A percentile compares a stretch with the other conserved stretches of the same genome.
Conservation (phyloP, 53 echinoderm and acorn worm genomes). For the Luidia sarsii region DNA sequence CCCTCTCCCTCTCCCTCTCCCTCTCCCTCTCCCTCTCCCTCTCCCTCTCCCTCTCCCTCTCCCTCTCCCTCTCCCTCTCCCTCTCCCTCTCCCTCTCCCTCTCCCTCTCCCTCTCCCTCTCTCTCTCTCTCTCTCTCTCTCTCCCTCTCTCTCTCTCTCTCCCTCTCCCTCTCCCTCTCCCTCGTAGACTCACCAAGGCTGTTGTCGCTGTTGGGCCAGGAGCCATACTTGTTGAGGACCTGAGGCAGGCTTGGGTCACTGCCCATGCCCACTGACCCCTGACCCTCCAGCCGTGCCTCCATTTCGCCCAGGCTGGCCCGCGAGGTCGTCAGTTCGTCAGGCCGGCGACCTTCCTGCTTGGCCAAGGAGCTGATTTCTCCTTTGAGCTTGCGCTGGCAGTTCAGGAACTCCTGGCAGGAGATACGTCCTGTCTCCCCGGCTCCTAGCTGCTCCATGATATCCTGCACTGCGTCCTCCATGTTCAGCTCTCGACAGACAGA, state of each 20-base stretch:
- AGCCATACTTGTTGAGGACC: slow-evolving; percentile 70
- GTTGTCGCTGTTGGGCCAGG: slow-evolving; percentile 91
- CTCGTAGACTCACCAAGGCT: slow-evolving; percentile 91
- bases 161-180: background rate
- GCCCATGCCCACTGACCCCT: slow-evolving; percentile 68
- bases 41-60: no score
- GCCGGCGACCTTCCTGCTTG: no score
- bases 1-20: no score
- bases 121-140: no score
- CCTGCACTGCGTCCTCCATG: slow-evolving; percentile 81
- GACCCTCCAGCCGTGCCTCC: slow-evolving; percentile 44
- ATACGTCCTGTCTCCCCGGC: slow-evolving; percentile 79
- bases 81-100: no score
- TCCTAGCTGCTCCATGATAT: slow-evolving; percentile 86
- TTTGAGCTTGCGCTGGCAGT: slow-evolving; percentile 69
- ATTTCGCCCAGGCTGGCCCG: slow-evolving; percentile 36
- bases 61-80: no score
- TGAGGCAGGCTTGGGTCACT: slow-evolving; percentile 71
- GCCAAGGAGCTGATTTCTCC: slow-evolving; percentile 74
- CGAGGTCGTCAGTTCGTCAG: slow-evolving; percentile 40
- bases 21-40: no score
- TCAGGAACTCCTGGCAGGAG: slow-evolving; percentile 77
- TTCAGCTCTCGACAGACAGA: slow-evolving; percentile 78
- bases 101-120: no score
- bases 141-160: no score